Evolutionary conservation across 2,888 invertebrate species (phyloP).

Genomic region (Lasioglossum figueresi): DNA sequence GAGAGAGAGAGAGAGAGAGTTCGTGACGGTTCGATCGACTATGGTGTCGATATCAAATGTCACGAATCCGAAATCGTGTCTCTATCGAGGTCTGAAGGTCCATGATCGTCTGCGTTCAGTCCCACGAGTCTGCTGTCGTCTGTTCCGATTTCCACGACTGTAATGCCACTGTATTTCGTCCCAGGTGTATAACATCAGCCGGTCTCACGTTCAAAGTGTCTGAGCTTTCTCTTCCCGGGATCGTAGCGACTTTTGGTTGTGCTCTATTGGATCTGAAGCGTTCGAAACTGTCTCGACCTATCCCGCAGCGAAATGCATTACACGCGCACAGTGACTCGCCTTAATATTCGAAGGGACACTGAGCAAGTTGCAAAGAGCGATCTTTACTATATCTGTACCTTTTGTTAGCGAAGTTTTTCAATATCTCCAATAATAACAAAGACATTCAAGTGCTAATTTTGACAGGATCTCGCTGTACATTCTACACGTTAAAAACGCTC

Average conservation of each 20-base stretch:
- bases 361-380: background rate
- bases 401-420: no score
- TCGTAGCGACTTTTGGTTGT: background rate
- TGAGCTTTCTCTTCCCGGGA: background rate
- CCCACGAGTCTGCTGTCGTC: constrained; percentile 4
- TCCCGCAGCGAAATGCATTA: background rate
- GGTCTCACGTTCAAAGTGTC: background rate
- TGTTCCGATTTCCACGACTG: background rate
- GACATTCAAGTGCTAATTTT: no score
- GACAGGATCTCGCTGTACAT: no score
- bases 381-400: background rate
- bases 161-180: background rate
- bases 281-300: background rate
- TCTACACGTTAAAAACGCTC: no score
- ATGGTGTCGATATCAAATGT: background rate
- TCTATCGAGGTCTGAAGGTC: background rate
- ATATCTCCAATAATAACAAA: no score
- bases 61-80: background rate
- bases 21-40: background rate
- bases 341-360: background rate
- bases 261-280: background rate
- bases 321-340: background rate
- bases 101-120: background rate
- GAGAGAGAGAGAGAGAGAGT: no score
- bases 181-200: background rate